Evolutionary conservation across 2,888 invertebrate species (phyloP).

Genomic region (Scaeva pyrastri): DNA sequence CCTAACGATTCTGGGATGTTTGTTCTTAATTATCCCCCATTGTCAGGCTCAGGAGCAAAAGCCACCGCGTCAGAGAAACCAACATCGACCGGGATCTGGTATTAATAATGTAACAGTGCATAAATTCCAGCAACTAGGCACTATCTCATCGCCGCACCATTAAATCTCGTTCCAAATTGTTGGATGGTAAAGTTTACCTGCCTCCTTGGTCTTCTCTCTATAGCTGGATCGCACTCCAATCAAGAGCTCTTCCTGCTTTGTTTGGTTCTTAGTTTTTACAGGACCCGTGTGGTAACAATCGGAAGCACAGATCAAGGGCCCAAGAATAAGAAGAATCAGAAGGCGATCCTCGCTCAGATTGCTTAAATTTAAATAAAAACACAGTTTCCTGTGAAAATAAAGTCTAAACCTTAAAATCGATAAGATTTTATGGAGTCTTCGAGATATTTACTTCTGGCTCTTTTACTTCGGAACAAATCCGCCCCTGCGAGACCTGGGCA

Average conservation of each 20-base stretch:
- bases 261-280: not conserved
- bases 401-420: too few relatives aligned
- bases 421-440: too few relatives aligned
- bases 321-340: not conserved
- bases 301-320: not conserved
- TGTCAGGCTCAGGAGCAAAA: slow-evolving; percentile 74
- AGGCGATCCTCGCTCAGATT: too few relatives aligned
- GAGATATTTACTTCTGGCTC: not conserved
- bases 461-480: not conserved
- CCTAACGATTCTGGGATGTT: slow-evolving; percentile 62
- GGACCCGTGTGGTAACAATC: not conserved
- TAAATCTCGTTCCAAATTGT: slow-evolving; percentile 67
- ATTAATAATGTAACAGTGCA: slow-evolving; percentile 76
- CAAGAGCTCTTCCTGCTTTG: slow-evolving; percentile 46
- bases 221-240: slow-evolving; percentile 56
- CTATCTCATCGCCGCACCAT: slow-evolving; percentile 45
- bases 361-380: too few relatives aligned
- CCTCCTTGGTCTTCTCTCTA: slow-evolving; percentile 19
- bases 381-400: too few relatives aligned
- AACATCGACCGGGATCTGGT: slow-evolving; percentile 59
- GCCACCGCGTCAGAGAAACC: slow-evolving; percentile 34
- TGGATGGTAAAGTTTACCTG: slow-evolving; percentile 63
- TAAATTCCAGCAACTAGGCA: slow-evolving; percentile 66
- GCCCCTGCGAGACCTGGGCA: not conserved
- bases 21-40: slow-evolving; percentile 76